A percentile compares a stretch with the other conserved stretches of the same genome.
phyloP scores from a whole-genome alignment of 2,113 vertebrate genomes.

The Labrus mixtus region DNA sequence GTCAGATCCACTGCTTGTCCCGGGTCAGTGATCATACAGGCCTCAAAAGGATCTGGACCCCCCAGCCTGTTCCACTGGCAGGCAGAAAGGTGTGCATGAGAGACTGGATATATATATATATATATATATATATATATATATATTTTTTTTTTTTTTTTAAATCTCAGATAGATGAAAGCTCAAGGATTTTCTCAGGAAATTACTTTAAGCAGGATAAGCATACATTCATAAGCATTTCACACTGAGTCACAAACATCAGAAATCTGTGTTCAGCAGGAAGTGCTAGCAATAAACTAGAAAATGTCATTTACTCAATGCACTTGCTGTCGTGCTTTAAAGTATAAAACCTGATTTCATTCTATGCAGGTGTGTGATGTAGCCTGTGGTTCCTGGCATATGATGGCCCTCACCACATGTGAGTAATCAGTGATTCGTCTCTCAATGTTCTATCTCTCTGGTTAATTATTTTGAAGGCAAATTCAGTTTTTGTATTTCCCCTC shows the following conservation, averaged over 20 bases:
- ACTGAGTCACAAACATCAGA: background rate
- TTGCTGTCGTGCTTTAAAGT: background rate
- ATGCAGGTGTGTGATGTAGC: slow-evolving; percentile 71
- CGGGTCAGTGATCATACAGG: slow-evolving; percentile 68
- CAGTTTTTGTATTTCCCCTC: background rate
- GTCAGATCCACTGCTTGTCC: slow-evolving; percentile 71
- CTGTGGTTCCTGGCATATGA: slow-evolving; percentile 70
- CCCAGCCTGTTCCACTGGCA: slow-evolving; percentile 71
- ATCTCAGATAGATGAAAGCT: slow-evolving; percentile 31
- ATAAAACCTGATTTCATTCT: background rate
- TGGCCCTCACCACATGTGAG: slow-evolving; percentile 68
- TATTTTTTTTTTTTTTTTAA: slow-evolving; percentile 25
- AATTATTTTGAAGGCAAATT: slow-evolving; percentile 1
- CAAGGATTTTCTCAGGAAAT: slow-evolving; percentile 12
- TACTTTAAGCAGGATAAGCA: slow-evolving; percentile 42
- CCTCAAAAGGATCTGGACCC: slow-evolving; percentile 78
- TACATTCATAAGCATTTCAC: slow-evolving; percentile 33
- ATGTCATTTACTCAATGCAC: background rate
- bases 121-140: too few relatives aligned
- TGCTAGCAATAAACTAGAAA: background rate
- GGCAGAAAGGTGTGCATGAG: slow-evolving; percentile 59
- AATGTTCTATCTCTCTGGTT: background rate
- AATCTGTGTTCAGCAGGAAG: background rate
- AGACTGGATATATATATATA: slow-evolving; percentile 11
- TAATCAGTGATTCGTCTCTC: background rate